These are phyloP conservation scores for Alaudala cheleensis DNA, from an alignment of 2,113 vertebrate genomes.

Conservation along the genomic window DNA sequence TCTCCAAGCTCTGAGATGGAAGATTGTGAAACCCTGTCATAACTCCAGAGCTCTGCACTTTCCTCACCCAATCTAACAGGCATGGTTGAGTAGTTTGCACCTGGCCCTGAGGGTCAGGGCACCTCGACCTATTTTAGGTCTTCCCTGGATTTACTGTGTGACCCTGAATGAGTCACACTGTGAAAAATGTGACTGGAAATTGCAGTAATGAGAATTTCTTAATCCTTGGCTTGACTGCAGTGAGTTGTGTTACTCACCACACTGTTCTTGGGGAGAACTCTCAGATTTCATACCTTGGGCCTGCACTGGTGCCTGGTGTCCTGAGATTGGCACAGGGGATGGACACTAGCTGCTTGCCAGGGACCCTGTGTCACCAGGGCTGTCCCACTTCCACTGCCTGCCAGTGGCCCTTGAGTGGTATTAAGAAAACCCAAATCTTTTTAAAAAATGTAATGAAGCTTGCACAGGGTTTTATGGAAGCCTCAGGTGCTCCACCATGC, in stretches of 20 bases:
- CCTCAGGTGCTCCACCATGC: neutral
- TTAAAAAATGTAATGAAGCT: neutral
- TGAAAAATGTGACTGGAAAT: neutral
- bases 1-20: neutral
- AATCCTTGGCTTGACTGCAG: neutral
- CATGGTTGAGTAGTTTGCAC: constrained; percentile 3
- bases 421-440: neutral
- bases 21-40: neutral
- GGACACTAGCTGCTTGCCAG: neutral
- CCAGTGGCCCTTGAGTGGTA: neutral
- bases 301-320: neutral
- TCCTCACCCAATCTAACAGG: neutral
- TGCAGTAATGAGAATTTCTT: constrained; percentile 12
- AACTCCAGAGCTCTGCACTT: neutral
- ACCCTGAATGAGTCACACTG: neutral
- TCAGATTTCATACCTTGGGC: neutral
- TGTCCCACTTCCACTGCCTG: neutral
- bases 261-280: neutral
- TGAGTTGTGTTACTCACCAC: neutral
- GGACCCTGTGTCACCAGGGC: neutral
- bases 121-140: neutral
- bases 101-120: constrained; percentile 17
- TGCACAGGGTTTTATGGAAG: neutral
- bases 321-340: neutral
- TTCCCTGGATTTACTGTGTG: neutral